Conservation (phyloP, 2,113 vertebrate species). For the Gnathonemus longibarbis region DNA sequence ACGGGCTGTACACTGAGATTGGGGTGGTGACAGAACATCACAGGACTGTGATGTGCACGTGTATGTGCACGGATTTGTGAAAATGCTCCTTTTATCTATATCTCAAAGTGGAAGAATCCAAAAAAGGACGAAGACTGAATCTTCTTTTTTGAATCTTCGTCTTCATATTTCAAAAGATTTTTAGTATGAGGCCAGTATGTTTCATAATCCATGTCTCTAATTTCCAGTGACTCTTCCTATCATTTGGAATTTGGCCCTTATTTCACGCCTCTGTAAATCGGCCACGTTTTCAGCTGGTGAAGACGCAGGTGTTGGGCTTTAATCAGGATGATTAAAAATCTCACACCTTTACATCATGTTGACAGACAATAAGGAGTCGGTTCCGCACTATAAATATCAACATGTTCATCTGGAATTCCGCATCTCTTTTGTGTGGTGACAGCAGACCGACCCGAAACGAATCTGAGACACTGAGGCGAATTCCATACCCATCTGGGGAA, state of each 20-base stretch:
- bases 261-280: neutral
- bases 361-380: conserved; percentile 17
- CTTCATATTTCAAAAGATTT: neutral
- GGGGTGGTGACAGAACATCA: neutral
- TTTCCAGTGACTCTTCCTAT: neutral
- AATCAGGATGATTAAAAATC: conserved; percentile 22
- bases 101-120: neutral
- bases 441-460: neutral
- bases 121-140: neutral
- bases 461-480: neutral
- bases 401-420: neutral
- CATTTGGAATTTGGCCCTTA: neutral
- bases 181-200: neutral
- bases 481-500: neutral
- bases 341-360: conserved; percentile 6
- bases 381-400: conserved; percentile 6
- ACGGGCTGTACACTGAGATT: neutral
- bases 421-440: neutral
- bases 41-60: neutral
- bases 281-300: neutral
- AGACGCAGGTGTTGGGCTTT: conserved; percentile 21
- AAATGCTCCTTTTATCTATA: neutral
- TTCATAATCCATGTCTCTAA: neutral
- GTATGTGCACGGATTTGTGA: neutral
- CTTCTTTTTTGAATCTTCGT: neutral